Conservation (phyloP, 2,888 invertebrate species). For the Cheilosia soror region DNA sequence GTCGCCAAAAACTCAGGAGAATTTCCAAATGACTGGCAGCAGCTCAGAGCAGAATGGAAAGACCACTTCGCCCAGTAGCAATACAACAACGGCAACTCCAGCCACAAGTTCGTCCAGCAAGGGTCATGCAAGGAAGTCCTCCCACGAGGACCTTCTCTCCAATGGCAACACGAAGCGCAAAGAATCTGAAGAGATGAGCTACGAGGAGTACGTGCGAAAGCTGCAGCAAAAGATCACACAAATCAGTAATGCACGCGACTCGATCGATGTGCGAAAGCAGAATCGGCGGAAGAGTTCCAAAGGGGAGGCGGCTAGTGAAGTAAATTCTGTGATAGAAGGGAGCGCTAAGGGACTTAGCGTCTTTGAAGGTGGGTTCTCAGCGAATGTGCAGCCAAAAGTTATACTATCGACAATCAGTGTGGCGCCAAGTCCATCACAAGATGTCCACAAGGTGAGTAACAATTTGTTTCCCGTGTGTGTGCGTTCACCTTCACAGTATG, state of each 20-base stretch:
- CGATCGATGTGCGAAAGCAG: constrained; percentile 87
- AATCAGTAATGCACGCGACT: constrained; percentile 88
- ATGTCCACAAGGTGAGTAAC: constrained; percentile 59
- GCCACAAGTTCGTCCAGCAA: constrained; percentile 78
- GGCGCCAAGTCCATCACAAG: constrained; percentile 47
- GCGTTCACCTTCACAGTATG: constrained; percentile 76
- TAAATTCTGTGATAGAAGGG: constrained; percentile 81
- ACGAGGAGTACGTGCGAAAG: constrained; percentile 87
- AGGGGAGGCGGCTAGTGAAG: constrained; percentile 79
- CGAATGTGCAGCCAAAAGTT: constrained; percentile 55
- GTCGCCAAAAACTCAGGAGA: constrained; percentile 79
- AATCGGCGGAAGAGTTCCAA: constrained; percentile 85
- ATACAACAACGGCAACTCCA: constrained; percentile 80
- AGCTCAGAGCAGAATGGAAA: constrained; percentile 74
- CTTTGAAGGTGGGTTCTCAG: constrained; percentile 56
- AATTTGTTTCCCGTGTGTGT: background rate
- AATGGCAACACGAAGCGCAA: constrained; percentile 75
- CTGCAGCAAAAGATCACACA: constrained; percentile 88
- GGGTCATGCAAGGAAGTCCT: constrained; percentile 75
- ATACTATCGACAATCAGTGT: constrained; percentile 53
- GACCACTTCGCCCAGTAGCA: constrained; percentile 81
- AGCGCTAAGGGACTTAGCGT: constrained; percentile 57
- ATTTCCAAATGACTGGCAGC: constrained; percentile 75
- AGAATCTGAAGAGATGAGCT: constrained; percentile 83
- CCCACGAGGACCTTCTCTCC: constrained; percentile 77